Evolutionary conservation across 2,797 vertebrate genomes (phyloP).

Genomic region (Danio albolineatus): DNA sequence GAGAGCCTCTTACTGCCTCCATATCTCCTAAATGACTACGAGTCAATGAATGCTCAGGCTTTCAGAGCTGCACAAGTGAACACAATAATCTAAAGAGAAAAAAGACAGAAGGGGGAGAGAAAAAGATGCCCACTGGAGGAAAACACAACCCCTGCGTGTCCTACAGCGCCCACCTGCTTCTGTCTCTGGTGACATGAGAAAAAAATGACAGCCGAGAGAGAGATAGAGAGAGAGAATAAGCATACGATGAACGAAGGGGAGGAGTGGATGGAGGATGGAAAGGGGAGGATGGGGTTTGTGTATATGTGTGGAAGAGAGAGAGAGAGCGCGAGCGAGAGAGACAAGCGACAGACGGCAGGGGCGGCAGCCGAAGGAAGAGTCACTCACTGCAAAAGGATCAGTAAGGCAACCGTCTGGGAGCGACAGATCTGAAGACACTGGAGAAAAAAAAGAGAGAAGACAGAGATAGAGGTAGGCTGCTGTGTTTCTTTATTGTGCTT

Average conservation of each 20-base stretch:
- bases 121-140: constrained; percentile 4
- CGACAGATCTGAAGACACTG: constrained; percentile 27
- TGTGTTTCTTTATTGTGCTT: not conserved
- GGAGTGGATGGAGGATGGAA: constrained; percentile 36
- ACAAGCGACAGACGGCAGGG: constrained; percentile 43
- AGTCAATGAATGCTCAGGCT: constrained; percentile 32
- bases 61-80: constrained; percentile 50
- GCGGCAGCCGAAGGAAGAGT: constrained; percentile 40
- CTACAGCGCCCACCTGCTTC: constrained; percentile 59
- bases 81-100: constrained; percentile 53
- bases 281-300: constrained; percentile 35
- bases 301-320: constrained; percentile 27
- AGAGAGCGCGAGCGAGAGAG: constrained; percentile 33
- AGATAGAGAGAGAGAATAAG: constrained; percentile 13
- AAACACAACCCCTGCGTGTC: constrained; percentile 42
- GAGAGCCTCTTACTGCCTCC: constrained; percentile 20
- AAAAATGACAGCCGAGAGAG: not conserved
- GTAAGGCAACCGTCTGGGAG: constrained; percentile 38
- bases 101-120: constrained; percentile 23
- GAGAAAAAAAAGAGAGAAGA: constrained; percentile 9
- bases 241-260: constrained; percentile 54
- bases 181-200: constrained; percentile 47
- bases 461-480: constrained; percentile 39
- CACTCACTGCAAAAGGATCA: constrained; percentile 47
- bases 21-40: constrained; percentile 24